Percentiles rank a stretch among this genome's conserved stretches.
These are phyloP conservation scores for Cyclura pinguis DNA, from an alignment of 2,797 vertebrate species.

Conservation along the genomic window DNA sequence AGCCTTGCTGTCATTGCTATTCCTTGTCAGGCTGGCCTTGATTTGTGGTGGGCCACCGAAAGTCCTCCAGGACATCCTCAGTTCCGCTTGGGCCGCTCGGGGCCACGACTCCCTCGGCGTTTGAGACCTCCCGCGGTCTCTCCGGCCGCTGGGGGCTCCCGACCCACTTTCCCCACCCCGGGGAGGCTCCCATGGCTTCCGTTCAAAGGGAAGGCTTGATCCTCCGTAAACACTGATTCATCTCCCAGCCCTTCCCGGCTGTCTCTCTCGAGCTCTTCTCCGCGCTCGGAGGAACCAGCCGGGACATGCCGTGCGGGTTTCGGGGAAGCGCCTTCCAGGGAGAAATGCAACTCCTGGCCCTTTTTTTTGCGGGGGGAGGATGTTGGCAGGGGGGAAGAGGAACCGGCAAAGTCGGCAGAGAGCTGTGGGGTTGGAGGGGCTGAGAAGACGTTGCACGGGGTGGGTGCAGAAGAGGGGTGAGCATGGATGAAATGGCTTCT, in stretches of 20 bases:
- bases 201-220: not conserved
- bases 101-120: too few relatives aligned
- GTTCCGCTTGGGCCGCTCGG: too few relatives aligned
- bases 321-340: conserved; percentile 25
- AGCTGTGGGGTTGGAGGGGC: not conserved
- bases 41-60: not conserved
- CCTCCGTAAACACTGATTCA: not conserved
- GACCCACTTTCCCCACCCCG: not conserved
- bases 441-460: too few relatives aligned
- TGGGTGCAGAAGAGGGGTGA: too few relatives aligned
- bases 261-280: not conserved
- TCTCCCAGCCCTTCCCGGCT: not conserved
- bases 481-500: too few relatives aligned
- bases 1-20: not conserved
- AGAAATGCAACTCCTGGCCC: not conserved
- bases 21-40: too few relatives aligned
- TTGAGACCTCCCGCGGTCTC: not conserved
- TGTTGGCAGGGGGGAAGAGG: not conserved
- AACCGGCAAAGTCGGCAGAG: not conserved
- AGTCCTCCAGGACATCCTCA: too few relatives aligned
- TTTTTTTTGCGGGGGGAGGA: not conserved
- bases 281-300: not conserved
- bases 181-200: not conserved
- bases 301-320: conserved; percentile 16
- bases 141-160: not conserved